phyloP scores from a whole-genome alignment of 1,140 invertebrate genomes.

The Drosophila sp. region DNA sequence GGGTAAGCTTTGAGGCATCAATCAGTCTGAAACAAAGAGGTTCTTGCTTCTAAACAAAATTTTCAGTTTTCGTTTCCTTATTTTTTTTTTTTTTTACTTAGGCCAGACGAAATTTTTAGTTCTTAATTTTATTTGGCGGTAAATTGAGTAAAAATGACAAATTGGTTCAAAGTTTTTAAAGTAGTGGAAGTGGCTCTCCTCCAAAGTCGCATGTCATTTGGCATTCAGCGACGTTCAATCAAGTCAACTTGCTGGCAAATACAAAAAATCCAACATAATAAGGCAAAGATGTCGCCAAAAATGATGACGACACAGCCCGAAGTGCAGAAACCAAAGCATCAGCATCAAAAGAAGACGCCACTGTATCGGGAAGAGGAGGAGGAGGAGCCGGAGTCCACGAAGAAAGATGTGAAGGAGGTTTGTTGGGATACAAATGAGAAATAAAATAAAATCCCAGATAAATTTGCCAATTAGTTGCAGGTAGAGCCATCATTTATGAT shows the following conservation, averaged over 20 bases:
- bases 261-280: background rate
- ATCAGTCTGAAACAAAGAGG: too few relatives aligned
- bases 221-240: background rate
- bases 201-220: background rate
- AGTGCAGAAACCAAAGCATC: background rate
- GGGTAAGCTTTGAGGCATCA: too few relatives aligned
- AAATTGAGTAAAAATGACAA: background rate
- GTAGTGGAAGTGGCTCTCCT: background rate
- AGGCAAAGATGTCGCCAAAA: background rate
- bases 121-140: too few relatives aligned
- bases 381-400: too few relatives aligned
- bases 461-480: background rate
- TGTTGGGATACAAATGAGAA: too few relatives aligned
- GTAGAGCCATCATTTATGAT: background rate
- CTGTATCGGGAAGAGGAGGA: background rate
- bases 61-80: too few relatives aligned
- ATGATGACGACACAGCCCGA: background rate
- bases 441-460: too few relatives aligned
- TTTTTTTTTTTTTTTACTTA: too few relatives aligned
- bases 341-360: background rate
- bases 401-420: too few relatives aligned
- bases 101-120: too few relatives aligned
- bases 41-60: too few relatives aligned
- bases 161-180: background rate
- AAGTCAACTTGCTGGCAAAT: background rate